Evolutionary conservation across 2,888 invertebrate species (phyloP).

Genomic region (Zhuqinia jingwanae): DNA sequence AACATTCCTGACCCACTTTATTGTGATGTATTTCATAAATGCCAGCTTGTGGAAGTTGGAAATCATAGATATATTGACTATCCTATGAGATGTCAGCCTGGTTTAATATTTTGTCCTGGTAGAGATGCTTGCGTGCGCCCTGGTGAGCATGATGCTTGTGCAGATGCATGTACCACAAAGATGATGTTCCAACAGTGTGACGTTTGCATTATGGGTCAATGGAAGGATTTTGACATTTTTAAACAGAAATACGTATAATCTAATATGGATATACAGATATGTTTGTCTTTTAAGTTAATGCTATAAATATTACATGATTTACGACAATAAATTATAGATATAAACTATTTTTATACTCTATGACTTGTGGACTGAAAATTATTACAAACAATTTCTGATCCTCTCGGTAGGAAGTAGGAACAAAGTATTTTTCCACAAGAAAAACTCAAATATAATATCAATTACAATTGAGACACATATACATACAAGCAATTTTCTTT

Average conservation of each 20-base stretch:
- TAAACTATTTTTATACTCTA: no score
- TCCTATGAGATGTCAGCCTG: conserved; percentile 37
- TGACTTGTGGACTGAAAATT: no score
- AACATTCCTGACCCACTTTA: conserved; percentile 38
- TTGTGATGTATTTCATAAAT: conserved; percentile 69
- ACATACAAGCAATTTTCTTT: no score
- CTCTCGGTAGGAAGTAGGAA: no score
- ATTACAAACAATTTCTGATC: no score
- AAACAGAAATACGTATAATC: conserved; percentile 19
- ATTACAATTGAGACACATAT: no score
- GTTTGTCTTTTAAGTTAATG: no score
- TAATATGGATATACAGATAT: background rate
- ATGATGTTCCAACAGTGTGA: conserved; percentile 30
- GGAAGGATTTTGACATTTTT: conserved; percentile 47
- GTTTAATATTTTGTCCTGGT: conserved; percentile 30
- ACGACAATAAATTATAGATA: no score
- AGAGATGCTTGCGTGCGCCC: background rate
- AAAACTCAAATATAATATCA: no score
- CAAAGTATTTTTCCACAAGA: no score
- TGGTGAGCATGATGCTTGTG: background rate
- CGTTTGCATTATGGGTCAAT: conserved; percentile 47
- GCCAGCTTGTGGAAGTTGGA: background rate
- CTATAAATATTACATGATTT: no score
- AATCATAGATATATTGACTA: conserved; percentile 53
- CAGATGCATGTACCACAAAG: background rate